Base-by-base conservation (phyloP, 2,797 vertebrate genomes). In the Siniperca obscura region DNA sequence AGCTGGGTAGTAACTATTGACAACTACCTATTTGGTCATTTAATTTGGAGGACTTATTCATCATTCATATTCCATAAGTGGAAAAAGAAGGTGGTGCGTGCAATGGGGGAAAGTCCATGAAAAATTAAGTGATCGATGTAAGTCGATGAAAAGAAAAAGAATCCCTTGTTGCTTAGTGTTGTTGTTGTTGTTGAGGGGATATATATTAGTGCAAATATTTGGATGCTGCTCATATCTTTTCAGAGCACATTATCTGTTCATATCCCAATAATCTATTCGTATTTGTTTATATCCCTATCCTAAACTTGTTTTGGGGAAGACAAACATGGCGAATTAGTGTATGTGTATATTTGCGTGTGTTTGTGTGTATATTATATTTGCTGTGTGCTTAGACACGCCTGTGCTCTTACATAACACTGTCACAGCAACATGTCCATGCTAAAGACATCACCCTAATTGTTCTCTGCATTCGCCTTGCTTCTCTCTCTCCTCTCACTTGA, bases 341-440 rank as follows among this genome's bases (percentile, higher is more conserved):
- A 53, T 50, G 50, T 73, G 48, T 69, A 44, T 69, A 65, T 75
- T 22, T 87, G 11, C 40, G 69, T 61, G 50, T 30, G 30, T 53
- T 34, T 57, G 56, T 72, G 19, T 76, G 62, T 70, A 36, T 68
- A 34, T 82, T 74, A 59, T 64, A 70, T 64, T 74, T 80, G 34
- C 30, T 75, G 60, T 74, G 52, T 81, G 46, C 56, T 90, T 57
- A 72, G 62, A 74, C 59, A 73, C 25, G 66, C 65, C 70, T 84
- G 21, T 52, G 34, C 74, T 87, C 56, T 92, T 92, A 85, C 76
- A 74, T 91, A 89, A 93, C 87, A 67, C 70, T 68, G 55, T 73
- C 75, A 69, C 67, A 84, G 61, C 84, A 84, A 82, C 62, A 3
- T 48, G 16, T 69, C 44, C 46, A 68, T 42, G 40, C 74, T 46